phyloP scores from a whole-genome alignment of 2,888 invertebrate species.

The Callinectes sapidus region DNA sequence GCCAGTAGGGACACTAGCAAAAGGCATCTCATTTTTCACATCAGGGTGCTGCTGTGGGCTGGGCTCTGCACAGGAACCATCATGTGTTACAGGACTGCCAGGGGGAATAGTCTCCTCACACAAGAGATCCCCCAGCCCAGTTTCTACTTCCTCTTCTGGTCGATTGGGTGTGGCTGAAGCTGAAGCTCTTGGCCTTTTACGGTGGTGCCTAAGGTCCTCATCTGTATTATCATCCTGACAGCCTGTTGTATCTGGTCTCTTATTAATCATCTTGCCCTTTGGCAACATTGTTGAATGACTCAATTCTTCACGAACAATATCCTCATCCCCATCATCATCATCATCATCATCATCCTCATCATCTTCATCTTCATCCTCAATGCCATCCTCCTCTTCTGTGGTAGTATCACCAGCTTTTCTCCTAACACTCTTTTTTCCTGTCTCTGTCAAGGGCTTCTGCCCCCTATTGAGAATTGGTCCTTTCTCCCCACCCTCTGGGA shows the following conservation, averaged over 20 bases:
- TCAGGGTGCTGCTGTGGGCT: slow-evolving; percentile 58
- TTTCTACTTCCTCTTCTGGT: slow-evolving; percentile 60
- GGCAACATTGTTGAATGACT: background rate
- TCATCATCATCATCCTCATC: slow-evolving; percentile 56
- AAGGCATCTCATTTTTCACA: slow-evolving; percentile 68
- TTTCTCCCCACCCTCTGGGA: slow-evolving; percentile 54
- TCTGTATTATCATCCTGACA: slow-evolving; percentile 35
- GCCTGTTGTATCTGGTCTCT: background rate
- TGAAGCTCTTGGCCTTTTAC: slow-evolving; percentile 53
- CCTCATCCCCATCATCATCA: slow-evolving; percentile 35
- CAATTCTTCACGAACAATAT: slow-evolving; percentile 26
- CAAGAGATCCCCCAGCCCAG: slow-evolving; percentile 67
- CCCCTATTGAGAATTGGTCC: slow-evolving; percentile 29
- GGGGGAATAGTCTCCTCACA: slow-evolving; percentile 72
- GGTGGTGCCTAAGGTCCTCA: slow-evolving; percentile 35
- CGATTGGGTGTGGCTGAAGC: slow-evolving; percentile 59
- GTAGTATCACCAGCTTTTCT: slow-evolving; percentile 49
- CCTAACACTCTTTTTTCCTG: slow-evolving; percentile 48
- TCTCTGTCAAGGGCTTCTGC: slow-evolving; percentile 46
- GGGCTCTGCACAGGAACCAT: slow-evolving; percentile 52
- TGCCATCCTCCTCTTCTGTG: slow-evolving; percentile 57
- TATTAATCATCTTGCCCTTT: slow-evolving; percentile 23
- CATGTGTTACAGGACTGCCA: slow-evolving; percentile 72
- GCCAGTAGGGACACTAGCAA: slow-evolving; percentile 71
- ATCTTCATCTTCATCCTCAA: slow-evolving; percentile 26